Conservation (phyloP, 1,140 invertebrate species). For the Cydia amplana region DNA sequence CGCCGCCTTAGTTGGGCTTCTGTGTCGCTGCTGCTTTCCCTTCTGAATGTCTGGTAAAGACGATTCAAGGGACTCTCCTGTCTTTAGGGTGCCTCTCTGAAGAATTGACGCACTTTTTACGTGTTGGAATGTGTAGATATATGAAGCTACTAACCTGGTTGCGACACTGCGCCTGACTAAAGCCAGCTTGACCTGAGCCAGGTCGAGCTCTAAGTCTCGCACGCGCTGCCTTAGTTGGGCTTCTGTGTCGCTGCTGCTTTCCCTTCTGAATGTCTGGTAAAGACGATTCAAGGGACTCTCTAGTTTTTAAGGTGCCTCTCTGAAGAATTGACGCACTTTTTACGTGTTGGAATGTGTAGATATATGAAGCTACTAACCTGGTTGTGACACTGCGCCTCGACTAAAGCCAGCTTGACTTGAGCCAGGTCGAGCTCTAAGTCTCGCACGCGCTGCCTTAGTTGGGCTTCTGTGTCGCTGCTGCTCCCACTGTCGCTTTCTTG, state of each 20-base stretch:
- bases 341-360: too few relatives aligned
- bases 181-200: constrained; percentile 97
- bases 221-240: constrained; percentile 84
- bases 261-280: too few relatives aligned
- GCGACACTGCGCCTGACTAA: constrained; percentile 97
- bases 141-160: constrained; percentile 86
- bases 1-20: constrained; percentile 81
- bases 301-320: too few relatives aligned
- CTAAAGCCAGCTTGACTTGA: constrained; percentile 97
- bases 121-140: too few relatives aligned
- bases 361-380: constrained; percentile 81
- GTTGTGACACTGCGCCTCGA: constrained; percentile 98
- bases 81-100: too few relatives aligned
- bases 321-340: too few relatives aligned
- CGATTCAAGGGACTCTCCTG: too few relatives aligned
- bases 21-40: too few relatives aligned
- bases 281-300: too few relatives aligned
- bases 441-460: constrained; percentile 86
- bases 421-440: constrained; percentile 97
- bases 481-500: constrained; percentile 48
- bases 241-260: too few relatives aligned
- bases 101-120: too few relatives aligned
- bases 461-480: constrained; percentile 66
- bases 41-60: too few relatives aligned
- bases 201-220: constrained; percentile 94